These are phyloP conservation scores for Nemoura dubitans DNA, from an alignment of 2,888 invertebrate species.

Conservation along the genomic window DNA sequence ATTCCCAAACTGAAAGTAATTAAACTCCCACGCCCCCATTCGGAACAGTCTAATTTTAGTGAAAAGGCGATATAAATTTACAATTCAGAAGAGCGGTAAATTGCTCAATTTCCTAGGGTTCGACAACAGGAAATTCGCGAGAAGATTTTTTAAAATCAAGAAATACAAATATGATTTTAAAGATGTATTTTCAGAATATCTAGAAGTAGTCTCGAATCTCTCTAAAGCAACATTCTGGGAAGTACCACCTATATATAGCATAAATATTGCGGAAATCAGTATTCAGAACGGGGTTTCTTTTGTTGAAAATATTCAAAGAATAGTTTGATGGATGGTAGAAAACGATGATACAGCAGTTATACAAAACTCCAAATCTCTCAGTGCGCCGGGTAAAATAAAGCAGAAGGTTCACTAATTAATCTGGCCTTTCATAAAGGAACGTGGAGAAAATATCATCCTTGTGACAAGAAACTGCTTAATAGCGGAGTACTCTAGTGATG, in stretches of 20 bases:
- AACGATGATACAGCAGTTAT: not conserved
- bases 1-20: not conserved
- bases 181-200: not conserved
- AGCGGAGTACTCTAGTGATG: not conserved
- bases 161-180: not conserved
- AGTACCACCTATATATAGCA: not conserved
- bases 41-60: not conserved
- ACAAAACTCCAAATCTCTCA: not conserved
- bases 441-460: not conserved
- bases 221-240: not conserved
- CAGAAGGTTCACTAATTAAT: not conserved
- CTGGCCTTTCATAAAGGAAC: not conserved
- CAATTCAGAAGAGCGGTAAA: not conserved
- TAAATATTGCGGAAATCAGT: not conserved
- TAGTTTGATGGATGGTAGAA: not conserved
- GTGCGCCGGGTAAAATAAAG: not conserved
- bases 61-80: not conserved
- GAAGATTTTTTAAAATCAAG: not conserved
- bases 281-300: not conserved
- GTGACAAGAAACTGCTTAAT: not conserved
- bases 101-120: not conserved
- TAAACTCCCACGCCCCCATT: not conserved
- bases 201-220: not conserved
- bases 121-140: not conserved
- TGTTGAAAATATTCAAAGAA: conserved; percentile 12